Base-by-base conservation (phyloP, 2,888 invertebrate species). In the Lasioglossum pauxillum region DNA sequence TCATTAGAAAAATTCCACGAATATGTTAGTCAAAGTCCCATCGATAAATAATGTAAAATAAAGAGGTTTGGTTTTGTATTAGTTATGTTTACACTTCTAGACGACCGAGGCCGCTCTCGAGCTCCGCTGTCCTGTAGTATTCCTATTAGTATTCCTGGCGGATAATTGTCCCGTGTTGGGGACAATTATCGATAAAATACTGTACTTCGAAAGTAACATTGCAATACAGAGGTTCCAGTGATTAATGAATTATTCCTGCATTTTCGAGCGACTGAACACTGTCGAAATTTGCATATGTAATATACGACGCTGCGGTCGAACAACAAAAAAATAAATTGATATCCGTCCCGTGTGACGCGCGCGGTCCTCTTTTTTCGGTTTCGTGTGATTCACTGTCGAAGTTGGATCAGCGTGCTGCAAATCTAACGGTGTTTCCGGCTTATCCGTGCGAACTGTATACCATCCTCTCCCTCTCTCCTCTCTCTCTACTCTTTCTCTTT, bases 311-410 rank as follows among this genome's bases (percentile, higher is more conserved):
- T 23, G 14, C 16, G 5, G 46, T 44, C 35, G 44, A 16, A 41
- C 35, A 57, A 57, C n/a, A 57, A 57, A 83, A 46, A 31, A 49
- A 83, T 76, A 64, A 49, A 83, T 83, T 75, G 60, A 75, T 75
- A 71, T 72, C 75, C 16, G 46, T 75, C 38, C 27, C 46, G 23
- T 7, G 46, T 80, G 57, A 83, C 69, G 64, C 19, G 64, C 16
- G 44, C 35, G 38, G 10, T n/a, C 8, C 16, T 38, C 12, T 46
- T 23, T 23, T 16, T 16, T 67, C 10, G 31, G 41, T 69, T 53
- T 57, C 53, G 35, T 27, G 67, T 79, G 74, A 75, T 79, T 74
- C 73, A 82, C 46, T 19, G 74, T 69, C 69, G 38, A 80, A 78
- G 57, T 80, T 35, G 71, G 38, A 75, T 83, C 80, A 35, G 46